These are phyloP conservation scores for Leucophenga maculata DNA, from an alignment of 2,888 invertebrate species.

Conservation along the genomic window DNA sequence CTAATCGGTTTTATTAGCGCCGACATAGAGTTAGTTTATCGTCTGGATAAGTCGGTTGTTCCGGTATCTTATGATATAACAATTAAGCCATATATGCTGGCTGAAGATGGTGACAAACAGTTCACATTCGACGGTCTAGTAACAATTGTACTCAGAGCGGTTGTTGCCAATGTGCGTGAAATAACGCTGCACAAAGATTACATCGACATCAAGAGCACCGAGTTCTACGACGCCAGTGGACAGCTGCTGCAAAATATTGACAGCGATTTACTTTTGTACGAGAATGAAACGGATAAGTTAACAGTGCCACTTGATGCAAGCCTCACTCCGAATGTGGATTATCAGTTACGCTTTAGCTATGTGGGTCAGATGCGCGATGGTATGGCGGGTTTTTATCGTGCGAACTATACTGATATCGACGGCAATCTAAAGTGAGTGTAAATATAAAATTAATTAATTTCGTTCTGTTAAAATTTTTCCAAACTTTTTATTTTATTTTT, in stretches of 20 bases:
- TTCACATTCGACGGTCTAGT: conserved; percentile 63
- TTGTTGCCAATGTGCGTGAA: conserved; percentile 68
- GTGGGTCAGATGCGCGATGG: conserved; percentile 72
- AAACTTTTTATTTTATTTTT: background rate
- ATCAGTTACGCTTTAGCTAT: conserved; percentile 73
- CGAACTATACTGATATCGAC: conserved; percentile 51
- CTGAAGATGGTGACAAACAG: conserved; percentile 42
- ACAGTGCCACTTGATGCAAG: conserved; percentile 71
- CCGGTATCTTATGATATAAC: conserved; percentile 75
- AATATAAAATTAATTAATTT: background rate
- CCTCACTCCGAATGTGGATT: conserved; percentile 68
- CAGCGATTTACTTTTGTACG: conserved; percentile 44
- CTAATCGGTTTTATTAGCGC: conserved; percentile 27
- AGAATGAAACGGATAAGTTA: conserved; percentile 69
- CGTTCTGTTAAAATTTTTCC: background rate
- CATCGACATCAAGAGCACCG: conserved; percentile 44
- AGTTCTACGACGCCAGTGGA: conserved; percentile 39
- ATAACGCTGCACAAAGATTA: conserved; percentile 73
- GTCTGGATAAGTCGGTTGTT: conserved; percentile 69
- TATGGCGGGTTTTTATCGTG: conserved; percentile 57
- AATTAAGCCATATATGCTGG: conserved; percentile 73
- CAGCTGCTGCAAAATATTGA: conserved; percentile 30
- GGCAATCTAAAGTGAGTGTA: conserved; percentile 47
- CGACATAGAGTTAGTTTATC: conserved; percentile 51
- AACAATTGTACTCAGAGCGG: conserved; percentile 73